Evolutionary conservation across 2,797 vertebrate species (phyloP).

Genomic region (Poecile montanus): DNA sequence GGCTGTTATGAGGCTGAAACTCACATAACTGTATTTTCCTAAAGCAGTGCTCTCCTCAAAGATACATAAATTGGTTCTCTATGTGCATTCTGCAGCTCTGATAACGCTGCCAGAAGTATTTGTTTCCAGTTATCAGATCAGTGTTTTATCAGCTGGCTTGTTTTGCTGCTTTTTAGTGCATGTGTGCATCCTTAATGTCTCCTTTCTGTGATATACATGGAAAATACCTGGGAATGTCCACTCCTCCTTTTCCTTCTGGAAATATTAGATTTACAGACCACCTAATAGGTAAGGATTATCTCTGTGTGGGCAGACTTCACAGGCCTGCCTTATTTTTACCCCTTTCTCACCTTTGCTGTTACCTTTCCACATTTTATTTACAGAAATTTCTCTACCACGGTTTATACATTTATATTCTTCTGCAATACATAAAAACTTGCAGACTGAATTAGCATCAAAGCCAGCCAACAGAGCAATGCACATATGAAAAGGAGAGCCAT

Average conservation of each 20-base stretch:
- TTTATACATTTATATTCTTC: not conserved
- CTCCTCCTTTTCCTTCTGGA: not conserved
- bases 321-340: not conserved
- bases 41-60: not conserved
- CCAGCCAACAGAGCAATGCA: not conserved
- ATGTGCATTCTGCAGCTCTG: not conserved
- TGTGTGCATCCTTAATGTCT: not conserved
- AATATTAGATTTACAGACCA: not conserved
- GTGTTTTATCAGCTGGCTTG: not conserved
- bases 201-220: not conserved
- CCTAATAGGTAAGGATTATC: not conserved
- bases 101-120: not conserved
- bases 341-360: not conserved
- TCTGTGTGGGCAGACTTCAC: accelerated
- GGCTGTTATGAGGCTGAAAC: not conserved
- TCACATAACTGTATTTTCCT: not conserved
- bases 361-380: not conserved
- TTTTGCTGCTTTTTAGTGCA: not conserved
- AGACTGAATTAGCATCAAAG: not conserved
- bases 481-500: not conserved
- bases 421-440: not conserved
- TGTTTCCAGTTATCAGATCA: not conserved
- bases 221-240: not conserved
- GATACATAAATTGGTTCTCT: not conserved
- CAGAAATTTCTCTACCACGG: not conserved